Conservation (phyloP, 2,797 vertebrate genomes). For the Xenopus petersii region DNA sequence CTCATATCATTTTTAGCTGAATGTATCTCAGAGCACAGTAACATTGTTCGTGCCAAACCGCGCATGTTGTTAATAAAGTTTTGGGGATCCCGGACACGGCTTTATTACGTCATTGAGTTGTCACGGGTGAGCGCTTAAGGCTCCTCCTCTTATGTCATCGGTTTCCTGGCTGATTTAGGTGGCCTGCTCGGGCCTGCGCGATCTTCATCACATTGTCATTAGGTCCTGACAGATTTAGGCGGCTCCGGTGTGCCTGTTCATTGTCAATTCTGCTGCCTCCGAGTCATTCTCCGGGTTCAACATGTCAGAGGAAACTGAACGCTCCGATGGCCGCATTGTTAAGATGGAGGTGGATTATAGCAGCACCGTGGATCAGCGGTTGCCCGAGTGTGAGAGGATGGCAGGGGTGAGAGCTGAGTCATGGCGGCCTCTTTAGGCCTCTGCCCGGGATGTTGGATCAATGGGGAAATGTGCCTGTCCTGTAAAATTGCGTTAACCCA, state of each 20-base stretch:
- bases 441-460: too few relatives aligned
- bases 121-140: too few relatives aligned
- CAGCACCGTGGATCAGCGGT: conserved; percentile 87
- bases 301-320: conserved; percentile 87
- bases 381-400: conserved; percentile 93
- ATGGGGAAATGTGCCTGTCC: too few relatives aligned
- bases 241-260: conserved; percentile 46
- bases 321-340: conserved; percentile 89
- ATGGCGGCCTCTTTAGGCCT: conserved; percentile 59
- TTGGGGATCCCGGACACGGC: too few relatives aligned
- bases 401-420: conserved; percentile 96
- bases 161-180: not conserved
- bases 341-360: conserved; percentile 98
- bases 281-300: conserved; percentile 2
- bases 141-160: not conserved
- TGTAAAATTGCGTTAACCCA: too few relatives aligned
- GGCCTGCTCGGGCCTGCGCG: not conserved
- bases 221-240: conserved; percentile 25
- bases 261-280: not conserved
- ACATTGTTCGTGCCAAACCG: too few relatives aligned
- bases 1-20: too few relatives aligned
- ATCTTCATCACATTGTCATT: conserved; percentile 22
- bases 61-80: too few relatives aligned
- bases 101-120: too few relatives aligned
- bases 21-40: too few relatives aligned